A percentile compares a stretch with the other conserved stretches of the same genome.
phyloP scores from a whole-genome alignment of 1,140 invertebrate genomes.

The Heterodera schachtii region DNA sequence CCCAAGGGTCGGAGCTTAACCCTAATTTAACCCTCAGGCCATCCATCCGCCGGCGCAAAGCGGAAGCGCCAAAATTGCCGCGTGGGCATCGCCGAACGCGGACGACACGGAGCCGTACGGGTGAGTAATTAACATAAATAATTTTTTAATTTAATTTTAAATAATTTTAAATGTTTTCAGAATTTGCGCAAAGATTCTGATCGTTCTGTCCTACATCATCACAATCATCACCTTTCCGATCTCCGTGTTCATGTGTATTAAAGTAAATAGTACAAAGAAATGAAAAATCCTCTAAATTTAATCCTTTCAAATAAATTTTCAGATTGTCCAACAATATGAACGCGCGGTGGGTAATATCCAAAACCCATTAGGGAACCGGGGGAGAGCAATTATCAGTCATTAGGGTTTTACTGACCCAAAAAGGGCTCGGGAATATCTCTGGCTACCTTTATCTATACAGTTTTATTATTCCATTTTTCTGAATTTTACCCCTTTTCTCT shows the following conservation, averaged over 20 bases:
- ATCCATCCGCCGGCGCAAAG: background rate
- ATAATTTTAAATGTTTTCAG: background rate
- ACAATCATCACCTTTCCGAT: conserved; percentile 87
- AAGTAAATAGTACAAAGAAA: conserved; percentile 72
- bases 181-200: conserved; percentile 70
- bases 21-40: no score
- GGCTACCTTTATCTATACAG: no score
- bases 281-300: background rate
- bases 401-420: no score
- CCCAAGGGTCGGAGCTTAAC: no score
- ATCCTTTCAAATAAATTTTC: background rate
- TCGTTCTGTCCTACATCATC: conserved; percentile 80
- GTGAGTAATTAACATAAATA: background rate
- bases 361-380: no score
- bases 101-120: conserved; percentile 27
- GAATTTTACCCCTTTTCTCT: no score
- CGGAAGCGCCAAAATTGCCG: background rate
- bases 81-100: background rate
- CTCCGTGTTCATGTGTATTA: conserved; percentile 88
- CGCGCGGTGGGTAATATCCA: conserved; percentile 63
- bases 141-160: background rate
- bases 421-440: no score
- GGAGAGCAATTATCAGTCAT: no score
- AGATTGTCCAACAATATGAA: conserved; percentile 66
- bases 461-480: no score